These are phyloP conservation scores for Danionella cerebrum DNA, from an alignment of 2,113 vertebrate species.

Conservation along the genomic window DNA sequence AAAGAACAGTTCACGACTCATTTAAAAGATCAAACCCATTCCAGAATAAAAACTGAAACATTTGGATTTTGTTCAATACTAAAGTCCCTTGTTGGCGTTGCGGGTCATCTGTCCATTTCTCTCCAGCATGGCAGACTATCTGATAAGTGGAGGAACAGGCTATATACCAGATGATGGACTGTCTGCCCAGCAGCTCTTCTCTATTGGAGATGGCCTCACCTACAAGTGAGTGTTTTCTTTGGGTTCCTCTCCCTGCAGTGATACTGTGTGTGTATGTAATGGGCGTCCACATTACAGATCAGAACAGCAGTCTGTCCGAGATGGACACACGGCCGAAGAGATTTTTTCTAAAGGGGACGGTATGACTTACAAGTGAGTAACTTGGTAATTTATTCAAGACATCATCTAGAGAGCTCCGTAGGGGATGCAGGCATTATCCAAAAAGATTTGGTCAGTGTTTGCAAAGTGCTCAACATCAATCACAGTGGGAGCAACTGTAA, in stretches of 20 bases:
- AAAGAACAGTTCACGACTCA: not conserved
- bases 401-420: constrained; percentile 14
- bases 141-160: constrained; percentile 85
- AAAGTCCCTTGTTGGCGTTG: not conserved
- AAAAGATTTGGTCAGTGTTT: too few relatives aligned
- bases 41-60: not conserved
- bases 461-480: too few relatives aligned
- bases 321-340: constrained; percentile 71
- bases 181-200: constrained; percentile 86
- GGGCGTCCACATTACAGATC: constrained; percentile 64
- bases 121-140: constrained; percentile 83
- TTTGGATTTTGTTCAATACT: not conserved
- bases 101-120: not conserved
- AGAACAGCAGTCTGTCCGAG: constrained; percentile 66
- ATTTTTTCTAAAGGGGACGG: constrained; percentile 73
- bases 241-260: constrained; percentile 5
- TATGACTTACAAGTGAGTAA: constrained; percentile 76
- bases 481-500: too few relatives aligned
- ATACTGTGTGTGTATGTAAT: constrained; percentile 53
- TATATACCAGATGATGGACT: constrained; percentile 85
- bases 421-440: not conserved
- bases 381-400: constrained; percentile 54
- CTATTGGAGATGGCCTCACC: constrained; percentile 80
- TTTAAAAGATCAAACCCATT: not conserved
- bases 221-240: constrained; percentile 75